Conservation (phyloP, 2,888 invertebrate species). For the Netelia inedita region DNA sequence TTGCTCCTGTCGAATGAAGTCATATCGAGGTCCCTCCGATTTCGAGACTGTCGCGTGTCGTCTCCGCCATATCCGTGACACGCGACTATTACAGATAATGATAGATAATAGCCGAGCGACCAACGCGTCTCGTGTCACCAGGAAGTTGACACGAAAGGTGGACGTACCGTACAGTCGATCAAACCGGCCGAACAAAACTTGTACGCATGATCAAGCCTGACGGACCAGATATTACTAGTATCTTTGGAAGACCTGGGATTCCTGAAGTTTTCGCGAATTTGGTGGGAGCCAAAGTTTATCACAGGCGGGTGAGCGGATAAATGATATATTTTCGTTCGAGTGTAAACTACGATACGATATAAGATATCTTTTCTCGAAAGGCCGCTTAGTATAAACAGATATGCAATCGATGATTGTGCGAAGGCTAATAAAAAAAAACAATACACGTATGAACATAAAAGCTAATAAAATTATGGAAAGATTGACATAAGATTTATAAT, state of each 20-base stretch:
- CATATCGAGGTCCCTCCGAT: constrained; percentile 26
- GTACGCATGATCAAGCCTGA: background rate
- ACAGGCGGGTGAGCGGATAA: background rate
- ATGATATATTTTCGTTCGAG: background rate
- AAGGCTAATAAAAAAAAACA: no score
- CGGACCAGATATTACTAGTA: background rate
- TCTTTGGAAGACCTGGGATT: background rate
- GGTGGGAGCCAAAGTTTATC: background rate
- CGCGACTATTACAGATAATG: constrained; percentile 45
- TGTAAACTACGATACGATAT: no score
- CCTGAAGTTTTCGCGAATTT: background rate
- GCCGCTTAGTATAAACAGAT: no score
- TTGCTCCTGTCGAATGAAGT: constrained; percentile 34
- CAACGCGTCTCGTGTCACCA: background rate
- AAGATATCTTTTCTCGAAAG: no score
- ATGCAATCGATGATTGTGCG: no score
- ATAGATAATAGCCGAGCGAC: constrained; percentile 22
- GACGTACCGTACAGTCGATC: background rate
- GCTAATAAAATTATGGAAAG: no score
- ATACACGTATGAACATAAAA: no score
- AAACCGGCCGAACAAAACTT: background rate
- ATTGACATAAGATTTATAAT: no score
- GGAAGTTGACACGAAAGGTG: background rate
- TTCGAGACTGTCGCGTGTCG: constrained; percentile 36
- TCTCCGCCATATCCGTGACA: constrained; percentile 19